Conservation (phyloP, 2,797 vertebrate species). For the Lophotriccus pileatus region DNA sequence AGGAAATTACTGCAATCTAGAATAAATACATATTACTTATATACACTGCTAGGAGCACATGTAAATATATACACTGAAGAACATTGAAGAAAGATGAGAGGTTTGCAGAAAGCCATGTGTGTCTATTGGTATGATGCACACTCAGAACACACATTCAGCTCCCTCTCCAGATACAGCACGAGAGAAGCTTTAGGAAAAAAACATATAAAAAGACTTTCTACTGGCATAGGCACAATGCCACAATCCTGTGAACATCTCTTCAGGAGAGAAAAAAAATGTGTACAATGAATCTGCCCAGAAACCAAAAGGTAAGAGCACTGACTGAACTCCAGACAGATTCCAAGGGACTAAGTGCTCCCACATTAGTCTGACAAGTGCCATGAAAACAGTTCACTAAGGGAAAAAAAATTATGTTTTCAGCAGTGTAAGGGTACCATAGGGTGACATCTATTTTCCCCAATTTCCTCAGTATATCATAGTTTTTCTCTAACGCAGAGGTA, state of each 20-base stretch:
- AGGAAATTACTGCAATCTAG: neutral
- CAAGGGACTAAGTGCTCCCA: neutral
- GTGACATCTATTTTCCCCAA: too few species aligned
- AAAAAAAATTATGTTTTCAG: neutral
- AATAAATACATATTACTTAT: neutral
- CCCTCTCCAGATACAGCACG: neutral
- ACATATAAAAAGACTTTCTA: neutral
- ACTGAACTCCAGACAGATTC: neutral
- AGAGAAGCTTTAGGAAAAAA: neutral
- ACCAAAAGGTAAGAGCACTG: neutral
- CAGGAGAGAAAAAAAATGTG: neutral
- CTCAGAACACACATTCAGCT: neutral
- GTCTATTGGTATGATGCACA: neutral
- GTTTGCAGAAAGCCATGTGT: neutral
- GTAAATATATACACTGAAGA: neutral
- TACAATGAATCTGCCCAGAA: neutral
- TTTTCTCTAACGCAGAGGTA: neutral
- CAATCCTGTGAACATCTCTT: neutral
- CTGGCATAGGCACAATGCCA: too few species aligned
- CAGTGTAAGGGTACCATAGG: neutral
- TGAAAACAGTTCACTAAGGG: neutral
- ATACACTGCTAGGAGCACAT: neutral
- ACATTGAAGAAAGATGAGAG: neutral
- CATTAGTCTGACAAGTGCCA: neutral
- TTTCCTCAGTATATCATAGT: neutral